A percentile compares a stretch with the other conserved stretches of the same genome.
Evolutionary conservation across 2,888 invertebrate genomes (phyloP).

Genomic region (Ariolimax columbianus): DNA sequence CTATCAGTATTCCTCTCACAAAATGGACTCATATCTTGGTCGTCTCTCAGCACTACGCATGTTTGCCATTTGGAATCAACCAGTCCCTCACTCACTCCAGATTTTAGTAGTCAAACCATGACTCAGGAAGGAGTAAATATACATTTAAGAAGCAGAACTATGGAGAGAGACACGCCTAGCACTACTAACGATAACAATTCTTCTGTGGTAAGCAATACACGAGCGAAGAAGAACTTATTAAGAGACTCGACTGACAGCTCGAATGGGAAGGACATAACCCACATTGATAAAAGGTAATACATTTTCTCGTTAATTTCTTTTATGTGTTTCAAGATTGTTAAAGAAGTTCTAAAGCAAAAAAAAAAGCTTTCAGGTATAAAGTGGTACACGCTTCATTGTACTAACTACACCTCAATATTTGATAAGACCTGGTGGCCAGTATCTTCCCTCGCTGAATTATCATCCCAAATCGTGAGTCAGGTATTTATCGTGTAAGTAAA

Average conservation of each 20-base stretch:
- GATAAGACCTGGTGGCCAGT: no score
- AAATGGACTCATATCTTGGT: neutral
- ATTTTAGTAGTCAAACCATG: neutral
- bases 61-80: neutral
- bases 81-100: neutral
- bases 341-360: no score
- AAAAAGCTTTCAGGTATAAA: no score
- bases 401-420: no score
- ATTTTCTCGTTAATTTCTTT: no score
- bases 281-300: neutral
- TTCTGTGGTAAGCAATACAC: neutral
- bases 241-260: neutral
- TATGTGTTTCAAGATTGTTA: no score
- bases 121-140: neutral
- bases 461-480: no score
- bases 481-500: no score
- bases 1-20: neutral
- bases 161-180: neutral
- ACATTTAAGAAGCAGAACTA: neutral
- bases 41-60: neutral
- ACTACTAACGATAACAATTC: neutral
- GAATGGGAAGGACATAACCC: neutral
- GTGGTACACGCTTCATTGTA: no score
- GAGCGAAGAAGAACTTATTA: neutral
- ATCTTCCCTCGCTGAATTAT: no score